These are phyloP conservation scores for Sarcophaga rosellei DNA, from an alignment of 2,888 invertebrate species.

Conservation along the genomic window DNA sequence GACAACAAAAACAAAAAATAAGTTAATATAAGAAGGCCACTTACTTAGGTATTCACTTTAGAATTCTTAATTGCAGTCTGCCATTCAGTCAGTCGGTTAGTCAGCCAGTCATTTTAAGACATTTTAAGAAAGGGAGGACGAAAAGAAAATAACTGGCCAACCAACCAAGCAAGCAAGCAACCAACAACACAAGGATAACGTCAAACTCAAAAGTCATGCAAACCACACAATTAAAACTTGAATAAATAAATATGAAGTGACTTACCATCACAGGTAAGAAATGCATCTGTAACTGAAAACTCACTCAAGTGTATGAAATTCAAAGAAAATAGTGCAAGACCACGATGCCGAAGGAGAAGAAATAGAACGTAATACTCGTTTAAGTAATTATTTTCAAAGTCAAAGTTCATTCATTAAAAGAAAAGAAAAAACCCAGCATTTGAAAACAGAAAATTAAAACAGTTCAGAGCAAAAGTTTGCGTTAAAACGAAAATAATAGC, in stretches of 20 bases:
- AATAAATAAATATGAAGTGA: constrained; percentile 5
- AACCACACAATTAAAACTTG: constrained; percentile 20
- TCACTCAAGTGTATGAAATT: constrained; percentile 19
- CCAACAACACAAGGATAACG: background rate
- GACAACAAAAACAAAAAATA: background rate
- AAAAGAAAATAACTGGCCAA: background rate
- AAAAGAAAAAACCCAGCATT: background rate
- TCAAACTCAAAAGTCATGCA: background rate
- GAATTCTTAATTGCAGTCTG: background rate
- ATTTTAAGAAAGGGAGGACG: background rate
- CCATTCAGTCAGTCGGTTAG: too few species aligned
- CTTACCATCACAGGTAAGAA: background rate
- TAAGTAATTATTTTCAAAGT: constrained; percentile 29
- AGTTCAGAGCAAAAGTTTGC: background rate
- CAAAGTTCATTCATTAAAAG: background rate
- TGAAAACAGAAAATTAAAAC: background rate
- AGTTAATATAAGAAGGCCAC: background rate
- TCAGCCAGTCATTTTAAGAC: too few species aligned
- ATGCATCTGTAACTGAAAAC: constrained; percentile 9
- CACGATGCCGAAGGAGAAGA: background rate
- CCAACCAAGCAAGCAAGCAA: too few species aligned
- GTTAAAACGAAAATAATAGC: background rate
- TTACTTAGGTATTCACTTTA: background rate
- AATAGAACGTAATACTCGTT: background rate
- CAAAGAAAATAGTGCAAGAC: background rate